phyloP scores from a whole-genome alignment of 2,113 vertebrate genomes.

The Hirundichthys speculiger region DNA sequence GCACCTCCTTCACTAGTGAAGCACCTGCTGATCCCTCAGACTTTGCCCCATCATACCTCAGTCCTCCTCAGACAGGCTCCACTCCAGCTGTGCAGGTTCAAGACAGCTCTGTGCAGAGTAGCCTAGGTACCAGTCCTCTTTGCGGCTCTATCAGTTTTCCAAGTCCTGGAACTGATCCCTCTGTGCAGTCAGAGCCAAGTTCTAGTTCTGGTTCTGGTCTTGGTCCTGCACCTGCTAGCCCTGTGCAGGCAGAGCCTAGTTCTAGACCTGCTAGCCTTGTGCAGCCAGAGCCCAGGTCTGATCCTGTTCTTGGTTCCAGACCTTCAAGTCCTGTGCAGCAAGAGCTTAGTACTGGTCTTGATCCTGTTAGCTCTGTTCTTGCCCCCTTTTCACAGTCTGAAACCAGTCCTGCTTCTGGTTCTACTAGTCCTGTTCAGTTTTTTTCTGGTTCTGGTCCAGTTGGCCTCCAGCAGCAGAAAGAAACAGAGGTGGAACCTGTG shows the following conservation, averaged over 20 bases:
- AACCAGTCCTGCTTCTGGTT: background rate
- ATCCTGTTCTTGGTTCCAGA: background rate
- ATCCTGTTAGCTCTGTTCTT: background rate
- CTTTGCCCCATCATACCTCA: conserved; percentile 3
- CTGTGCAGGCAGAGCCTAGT: background rate
- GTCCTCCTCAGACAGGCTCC: conserved; percentile 8
- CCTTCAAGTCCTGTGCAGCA: no score
- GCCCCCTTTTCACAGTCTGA: background rate
- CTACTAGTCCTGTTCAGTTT: background rate
- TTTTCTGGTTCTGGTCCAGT: background rate
- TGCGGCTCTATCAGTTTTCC: background rate
- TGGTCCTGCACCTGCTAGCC: background rate
- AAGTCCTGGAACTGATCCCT: background rate
- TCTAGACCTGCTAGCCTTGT: background rate
- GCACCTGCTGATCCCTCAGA: background rate
- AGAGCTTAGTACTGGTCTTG: background rate
- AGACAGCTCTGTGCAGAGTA: conserved; percentile 1
- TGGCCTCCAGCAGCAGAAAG: background rate
- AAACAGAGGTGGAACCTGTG: background rate
- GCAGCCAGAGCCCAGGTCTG: background rate
- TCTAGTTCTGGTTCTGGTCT: background rate
- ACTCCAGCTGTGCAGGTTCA: background rate
- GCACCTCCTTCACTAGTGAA: conserved; percentile 9
- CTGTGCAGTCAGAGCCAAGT: background rate
- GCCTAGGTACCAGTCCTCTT: conserved; percentile 3